Evolutionary conservation across 2,113 vertebrate species (phyloP), one percentile per base, ranked within the genome.

Genomic region (Cynoglossus semilaevis): DNA sequence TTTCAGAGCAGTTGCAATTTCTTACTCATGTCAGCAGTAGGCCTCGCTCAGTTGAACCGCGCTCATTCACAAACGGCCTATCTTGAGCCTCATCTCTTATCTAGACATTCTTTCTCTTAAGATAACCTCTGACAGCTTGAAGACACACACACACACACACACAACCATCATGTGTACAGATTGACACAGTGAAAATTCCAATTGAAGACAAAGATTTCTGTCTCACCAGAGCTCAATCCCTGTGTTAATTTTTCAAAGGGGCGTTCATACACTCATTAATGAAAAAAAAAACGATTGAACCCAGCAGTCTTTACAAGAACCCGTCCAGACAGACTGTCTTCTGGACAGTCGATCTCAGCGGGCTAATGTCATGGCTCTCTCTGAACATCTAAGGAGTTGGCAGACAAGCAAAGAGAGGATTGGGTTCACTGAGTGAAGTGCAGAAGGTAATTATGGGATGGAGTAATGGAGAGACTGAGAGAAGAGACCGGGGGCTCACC

Each of bases 391-490:
- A 77, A 86, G 84, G 74, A 84, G 22, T 70, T 87, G 87, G 86
- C 87, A 86, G 66, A 60, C 52, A 16, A 48, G 79, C 78, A 67
- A 70, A 75, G 72, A 62, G 67, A 64, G 72, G 74, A 75, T 56
- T 70, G 65, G 61, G 61, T 78, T 76, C 48, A 71, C 44, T 67
- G 62, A 63, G 56, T 51, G 63, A 85, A 79, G 74, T 56, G 63
- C 71, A 63, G 66, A 74, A 73, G 79, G 80, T 86, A 84, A 87
- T 88, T 87, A 87, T 77, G 77, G 67, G 77, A 82, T 81, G 81
- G 74, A 73, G 71, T 66, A 82, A 81, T 71, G 60, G 75, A 45
- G 80, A 59, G 74, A 76, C 62, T 55, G 79, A 75, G 58, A 64
- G 62, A 60, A 47, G 67, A 80, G 73, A 80, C 68, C 51, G 59